Conservation (phyloP, 2,888 invertebrate species). For the Drosophila merina region DNA sequence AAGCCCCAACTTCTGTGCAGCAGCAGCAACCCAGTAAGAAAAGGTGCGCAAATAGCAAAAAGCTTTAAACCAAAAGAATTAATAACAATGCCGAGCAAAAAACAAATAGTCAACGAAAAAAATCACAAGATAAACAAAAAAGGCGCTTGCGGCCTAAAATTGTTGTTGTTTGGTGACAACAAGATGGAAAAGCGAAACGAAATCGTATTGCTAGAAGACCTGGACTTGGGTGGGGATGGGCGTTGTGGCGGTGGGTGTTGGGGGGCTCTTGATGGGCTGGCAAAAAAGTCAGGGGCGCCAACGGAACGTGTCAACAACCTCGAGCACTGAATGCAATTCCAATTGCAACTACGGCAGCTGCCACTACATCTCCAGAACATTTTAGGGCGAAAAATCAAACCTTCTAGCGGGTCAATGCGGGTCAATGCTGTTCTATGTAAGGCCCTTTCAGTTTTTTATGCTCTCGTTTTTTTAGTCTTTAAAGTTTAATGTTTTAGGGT, state of each 20-base stretch:
- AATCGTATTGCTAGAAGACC: slow-evolving; percentile 24
- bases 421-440: slow-evolving; percentile 10
- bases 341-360: slow-evolving; percentile 13
- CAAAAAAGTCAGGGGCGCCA: slow-evolving; percentile 72
- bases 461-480: neutral
- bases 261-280: slow-evolving; percentile 15
- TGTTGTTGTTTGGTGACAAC: slow-evolving; percentile 52
- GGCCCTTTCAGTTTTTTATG: neutral
- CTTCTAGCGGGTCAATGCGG: slow-evolving; percentile 32
- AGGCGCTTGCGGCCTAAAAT: slow-evolving; percentile 57
- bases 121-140: slow-evolving; percentile 67
- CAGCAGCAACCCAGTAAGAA: slow-evolving; percentile 35
- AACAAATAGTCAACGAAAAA: slow-evolving; percentile 45
- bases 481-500: neutral
- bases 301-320: slow-evolving; percentile 74
- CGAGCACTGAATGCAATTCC: slow-evolving; percentile 45
- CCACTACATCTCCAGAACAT: slow-evolving; percentile 22
- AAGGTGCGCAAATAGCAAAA: slow-evolving; percentile 61
- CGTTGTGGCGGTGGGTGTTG: neutral
- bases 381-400: slow-evolving; percentile 20
- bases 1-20: slow-evolving; percentile 5
- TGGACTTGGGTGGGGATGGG: neutral
- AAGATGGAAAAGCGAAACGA: slow-evolving; percentile 42
- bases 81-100: slow-evolving; percentile 65
- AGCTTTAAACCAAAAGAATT: slow-evolving; percentile 45